Base-by-base conservation (phyloP, 30 jellyfish, hydroid and myxozoan species). In the Mastigias papua region DNA sequence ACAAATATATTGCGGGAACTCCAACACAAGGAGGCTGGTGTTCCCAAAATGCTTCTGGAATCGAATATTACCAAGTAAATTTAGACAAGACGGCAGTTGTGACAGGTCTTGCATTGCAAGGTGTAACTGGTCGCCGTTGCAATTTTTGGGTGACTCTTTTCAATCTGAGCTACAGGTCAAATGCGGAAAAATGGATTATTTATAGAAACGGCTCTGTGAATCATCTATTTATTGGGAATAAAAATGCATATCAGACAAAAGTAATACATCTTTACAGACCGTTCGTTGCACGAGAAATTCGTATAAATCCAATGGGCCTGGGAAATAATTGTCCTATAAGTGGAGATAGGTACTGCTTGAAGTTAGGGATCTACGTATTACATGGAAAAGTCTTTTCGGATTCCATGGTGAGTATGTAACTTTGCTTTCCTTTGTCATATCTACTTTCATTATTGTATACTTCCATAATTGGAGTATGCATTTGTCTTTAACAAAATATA, bases 21-120 rank as follows among this genome's bases (percentile, higher is more conserved):
- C 48, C 86, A 10, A 64, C 73, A 22, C 92, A 86, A 58, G 90
- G 87, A 10, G 97, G 97, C 29, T 89, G 97, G 97, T 89, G 97
- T 64, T 89, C 97, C 23, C 70, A 48, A 11, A 19, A 86, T 0
- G 58, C 73, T 29, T 74, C 68, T 0, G 62, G 37, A 0, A 3
- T 33, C 19, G 97, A 89, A 72, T 89, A 78, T 69, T 34, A 71
- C 3, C 80, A 89, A 50, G 81, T 89, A 19, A 65, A 80, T 68
- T 81, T 89, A 32, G 66, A 35, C 4, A 66, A 73, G 27, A 32
- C 78, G 10, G 89, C 72, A 11, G 17, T 70, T n/a, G 70, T 89
- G 16, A 73, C 93, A 9, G 80, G 77, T 16, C 16, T 89, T 21
- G 64, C 70, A 16, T n/a, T 70, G 30, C 97, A 89, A 60, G 90